Percentiles rank a stretch among this genome's conserved stretches.
Evolutionary conservation across 2,888 invertebrate species (phyloP).

Genomic region (Pecten maximus): DNA sequence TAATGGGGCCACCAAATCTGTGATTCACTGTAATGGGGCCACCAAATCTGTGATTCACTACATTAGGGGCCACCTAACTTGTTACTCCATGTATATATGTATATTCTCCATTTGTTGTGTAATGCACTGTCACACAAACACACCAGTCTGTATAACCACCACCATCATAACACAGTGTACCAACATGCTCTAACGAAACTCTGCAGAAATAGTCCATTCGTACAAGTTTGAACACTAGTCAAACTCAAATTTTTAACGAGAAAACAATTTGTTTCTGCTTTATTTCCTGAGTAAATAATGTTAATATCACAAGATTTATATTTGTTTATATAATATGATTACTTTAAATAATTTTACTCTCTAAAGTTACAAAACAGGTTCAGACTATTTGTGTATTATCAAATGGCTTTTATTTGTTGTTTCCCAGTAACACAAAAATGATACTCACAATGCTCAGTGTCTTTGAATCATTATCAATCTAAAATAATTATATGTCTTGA

Average conservation of each 20-base stretch:
- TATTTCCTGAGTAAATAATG: background rate
- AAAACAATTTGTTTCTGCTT: background rate
- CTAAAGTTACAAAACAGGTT: background rate
- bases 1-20: background rate
- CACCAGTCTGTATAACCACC: background rate
- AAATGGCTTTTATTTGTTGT: background rate
- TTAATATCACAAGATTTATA: background rate
- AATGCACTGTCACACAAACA: background rate
- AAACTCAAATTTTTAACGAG: background rate
- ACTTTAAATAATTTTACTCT: no score
- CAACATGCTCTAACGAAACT: background rate
- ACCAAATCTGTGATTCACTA: background rate
- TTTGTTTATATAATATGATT: background rate
- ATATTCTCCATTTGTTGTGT: conserved; percentile 8
- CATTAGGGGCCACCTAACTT: background rate
- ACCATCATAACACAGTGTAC: background rate
- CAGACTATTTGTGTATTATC: background rate
- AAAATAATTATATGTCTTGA: no score
- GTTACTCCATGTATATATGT: background rate
- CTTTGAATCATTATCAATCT: background rate
- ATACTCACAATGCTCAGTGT: background rate
- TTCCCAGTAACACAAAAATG: conserved; percentile 17
- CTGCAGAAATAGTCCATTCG: background rate
- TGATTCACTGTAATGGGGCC: background rate
- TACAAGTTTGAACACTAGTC: background rate